These are phyloP conservation scores for Cheiracanthium punctorium DNA, from an alignment of 2,888 invertebrate species.

Conservation along the genomic window DNA sequence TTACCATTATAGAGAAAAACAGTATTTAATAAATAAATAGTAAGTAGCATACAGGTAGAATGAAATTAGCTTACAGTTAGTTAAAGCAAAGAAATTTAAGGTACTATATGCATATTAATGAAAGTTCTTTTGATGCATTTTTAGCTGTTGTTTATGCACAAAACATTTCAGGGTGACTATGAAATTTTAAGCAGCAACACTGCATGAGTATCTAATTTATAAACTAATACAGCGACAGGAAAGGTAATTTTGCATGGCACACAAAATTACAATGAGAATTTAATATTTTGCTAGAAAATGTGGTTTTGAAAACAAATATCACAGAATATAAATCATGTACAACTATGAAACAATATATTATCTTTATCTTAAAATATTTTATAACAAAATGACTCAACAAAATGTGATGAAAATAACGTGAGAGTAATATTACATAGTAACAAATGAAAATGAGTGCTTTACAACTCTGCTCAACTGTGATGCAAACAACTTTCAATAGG, in stretches of 20 bases:
- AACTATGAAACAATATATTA: neutral
- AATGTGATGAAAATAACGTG: neutral
- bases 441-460: neutral
- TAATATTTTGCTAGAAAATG: neutral
- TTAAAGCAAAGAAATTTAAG: too few relatives aligned
- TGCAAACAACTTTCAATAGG: neutral
- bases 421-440: neutral
- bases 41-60: too few relatives aligned
- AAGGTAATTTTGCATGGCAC: neutral
- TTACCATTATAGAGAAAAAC: too few relatives aligned
- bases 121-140: too few relatives aligned
- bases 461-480: conserved; percentile 1
- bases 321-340: neutral
- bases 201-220: too few relatives aligned
- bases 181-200: too few relatives aligned
- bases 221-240: too few relatives aligned
- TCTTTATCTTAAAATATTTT: neutral
- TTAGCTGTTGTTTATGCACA: too few relatives aligned
- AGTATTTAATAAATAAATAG: too few relatives aligned
- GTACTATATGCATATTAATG: too few relatives aligned
- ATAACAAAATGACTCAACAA: neutral
- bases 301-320: neutral
- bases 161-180: too few relatives aligned
- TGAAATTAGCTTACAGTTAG: too few relatives aligned
- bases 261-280: neutral